Percentiles rank a stretch among this genome's conserved stretches.
phyloP scores from a whole-genome alignment of 2,113 vertebrate species.

The Speoplatyrhinus poulsoni region DNA sequence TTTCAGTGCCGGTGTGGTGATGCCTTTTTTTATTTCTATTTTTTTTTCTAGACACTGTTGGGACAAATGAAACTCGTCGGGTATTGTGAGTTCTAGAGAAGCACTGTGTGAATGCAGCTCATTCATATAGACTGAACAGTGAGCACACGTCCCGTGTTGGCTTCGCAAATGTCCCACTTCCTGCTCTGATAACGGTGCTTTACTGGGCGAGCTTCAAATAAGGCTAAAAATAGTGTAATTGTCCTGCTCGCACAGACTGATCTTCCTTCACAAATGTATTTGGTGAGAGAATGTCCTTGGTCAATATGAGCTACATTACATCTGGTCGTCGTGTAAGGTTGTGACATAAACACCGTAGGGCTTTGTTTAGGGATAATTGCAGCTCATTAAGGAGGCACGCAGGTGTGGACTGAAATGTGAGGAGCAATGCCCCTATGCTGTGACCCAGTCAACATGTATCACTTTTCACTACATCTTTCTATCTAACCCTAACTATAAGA shows the following conservation, averaged over 20 bases:
- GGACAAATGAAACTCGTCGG: conserved; percentile 22
- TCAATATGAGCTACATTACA: conserved; percentile 5
- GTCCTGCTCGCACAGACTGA: background rate
- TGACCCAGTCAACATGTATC: conserved; percentile 10
- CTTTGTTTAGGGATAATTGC: background rate
- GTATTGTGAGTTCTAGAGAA: conserved; percentile 26
- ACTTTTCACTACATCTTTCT: background rate
- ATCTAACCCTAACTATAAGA: too few species aligned
- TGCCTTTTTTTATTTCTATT: conserved; percentile 2
- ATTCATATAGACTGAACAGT: conserved; percentile 35
- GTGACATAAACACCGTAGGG: conserved; percentile 23
- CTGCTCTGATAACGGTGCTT: conserved; percentile 35
- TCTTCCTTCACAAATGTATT: background rate
- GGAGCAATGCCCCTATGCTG: conserved; percentile 4
- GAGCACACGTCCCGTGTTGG: conserved; percentile 39
- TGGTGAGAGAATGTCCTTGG: too few species aligned
- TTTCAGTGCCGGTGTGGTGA: background rate
- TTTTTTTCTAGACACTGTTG: conserved; percentile 6
- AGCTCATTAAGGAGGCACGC: conserved; percentile 2
- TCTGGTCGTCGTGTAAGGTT: conserved; percentile 5
- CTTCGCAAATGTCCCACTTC: conserved; percentile 39
- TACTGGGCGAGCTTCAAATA: conserved; percentile 32
- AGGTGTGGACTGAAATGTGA: background rate
- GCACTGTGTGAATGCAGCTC: conserved; percentile 41
- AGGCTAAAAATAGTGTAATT: conserved; percentile 49